Base-by-base conservation (phyloP, 92 coral and sea anemone genomes). In the Heliopora coerulea region DNA sequence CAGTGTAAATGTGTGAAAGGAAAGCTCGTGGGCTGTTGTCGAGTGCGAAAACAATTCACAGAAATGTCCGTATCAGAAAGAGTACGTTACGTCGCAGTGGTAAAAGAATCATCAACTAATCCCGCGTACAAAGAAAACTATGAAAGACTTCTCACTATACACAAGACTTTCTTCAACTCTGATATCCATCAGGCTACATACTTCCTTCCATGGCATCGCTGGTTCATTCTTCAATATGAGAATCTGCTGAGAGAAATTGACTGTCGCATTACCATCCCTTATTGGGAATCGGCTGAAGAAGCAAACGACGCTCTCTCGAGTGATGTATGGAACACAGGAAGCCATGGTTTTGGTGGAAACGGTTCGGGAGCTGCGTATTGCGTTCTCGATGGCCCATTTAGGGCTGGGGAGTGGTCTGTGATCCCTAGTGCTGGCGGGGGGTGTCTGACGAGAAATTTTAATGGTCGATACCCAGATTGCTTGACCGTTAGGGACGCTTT, bases 181-280 rank as follows among this genome's bases (percentile, higher is more conserved):
- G 91, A 90, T 3, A 91, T 91, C 74, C 96, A 91, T 72, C 80
- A 65, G 28, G 14, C 49, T 4, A 31, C 23, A 0, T 83, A 83
- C 63, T 91, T 91, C 79, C 83, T 91, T 8, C 34, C 97, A 0
- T 91, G 97, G 97, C 97, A 91, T 81, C 88, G 97, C 15, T 89
- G 91, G 89, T 91, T 54, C 44, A 59, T 89, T 39, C 65, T 91
- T 1, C 79, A 82, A 37, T 91, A 91, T 59, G 97, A 91, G 69
- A 89, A 89, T 68, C 63, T 91, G 19, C 90, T 91, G 28, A 83
- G 96, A 3, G 56, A 48, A 54, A 84, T 89, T 0, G 89, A 87
- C 78, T 91, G 96, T 50, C 63, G 62, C 15, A 73, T 91, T 29
- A 91, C 97, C 0, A 81, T 89, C 20, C 83, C 97, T 11, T 91